Evolutionary conservation across 2,888 invertebrate species (phyloP), one percentile per base, ranked within the genome.

Genomic region (Podabrus alpinus): DNA sequence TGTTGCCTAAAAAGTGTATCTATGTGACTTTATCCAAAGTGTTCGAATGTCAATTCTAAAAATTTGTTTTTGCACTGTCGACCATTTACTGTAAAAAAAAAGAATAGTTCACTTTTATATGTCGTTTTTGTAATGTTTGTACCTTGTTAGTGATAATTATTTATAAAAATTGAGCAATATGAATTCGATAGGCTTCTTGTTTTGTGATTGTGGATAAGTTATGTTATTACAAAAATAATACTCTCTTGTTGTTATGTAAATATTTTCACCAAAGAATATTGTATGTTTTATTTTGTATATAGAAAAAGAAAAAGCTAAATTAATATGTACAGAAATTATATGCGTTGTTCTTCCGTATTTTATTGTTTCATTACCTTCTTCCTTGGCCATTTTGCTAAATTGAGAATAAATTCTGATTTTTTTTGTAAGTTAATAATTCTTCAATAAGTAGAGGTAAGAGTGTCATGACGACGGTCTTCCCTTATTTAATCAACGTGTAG

Each of bases 241-340:
- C 80, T 83, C 82, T 79, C 79, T 81, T 81, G 79, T 80, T 82
- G 77, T 79, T 82, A 82, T 86, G 86, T 87, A 86, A 86, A 87
- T 87, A 87, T 84, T 86, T 86, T 87, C 86, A 85, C 87, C 87
- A 87, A 87, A 87, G 87, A 87, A 45, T 81, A 82, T 84, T 85
- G 83, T 86, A 85, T 84, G 83, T 85, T 82, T 86, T 85, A 84
- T 86, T 84, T 86, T 86, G 83, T 86, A 85, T 85, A 85, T 85
- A 85, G 82, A 64, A 64, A n/a, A 64, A 77, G 76, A 78, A 78
- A 84, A 81, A 79, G 83, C 83, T 84, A 84, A 83, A 83, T 24
- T 67, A 71, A 85, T 86, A 83, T 87, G 87, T 87, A 87, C 87
- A 87, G 87, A 87, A 87, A 86, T 86, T 87, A 87, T 87, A 86